Evolutionary conservation across 1,140 invertebrate genomes (phyloP).

Genomic region (Acromyrmex echinatior): DNA sequence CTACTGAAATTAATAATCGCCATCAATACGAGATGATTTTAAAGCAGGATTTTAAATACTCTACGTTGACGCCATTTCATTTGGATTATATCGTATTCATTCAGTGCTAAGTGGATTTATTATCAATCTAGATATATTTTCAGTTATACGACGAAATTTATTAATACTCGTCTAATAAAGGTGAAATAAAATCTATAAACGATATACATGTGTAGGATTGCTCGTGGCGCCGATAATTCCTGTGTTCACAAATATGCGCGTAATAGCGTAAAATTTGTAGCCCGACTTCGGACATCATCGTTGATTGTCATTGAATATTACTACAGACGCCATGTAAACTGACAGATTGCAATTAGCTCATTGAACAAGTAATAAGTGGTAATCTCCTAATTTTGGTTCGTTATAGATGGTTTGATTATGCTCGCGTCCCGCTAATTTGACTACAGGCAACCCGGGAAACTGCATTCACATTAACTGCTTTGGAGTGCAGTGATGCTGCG

Average conservation of each 20-base stretch:
- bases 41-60: constrained; percentile 25
- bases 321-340: constrained; percentile 30
- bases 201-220: not conserved
- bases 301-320: constrained; percentile 56
- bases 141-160: constrained; percentile 30
- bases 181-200: constrained; percentile 27
- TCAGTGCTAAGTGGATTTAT: constrained; percentile 37
- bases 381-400: constrained; percentile 68
- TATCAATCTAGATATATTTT: constrained; percentile 44
- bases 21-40: constrained; percentile 11
- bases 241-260: not conserved
- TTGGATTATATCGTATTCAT: constrained; percentile 49
- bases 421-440: constrained; percentile 67
- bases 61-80: constrained; percentile 20
- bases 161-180: constrained; percentile 48
- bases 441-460: constrained; percentile 57
- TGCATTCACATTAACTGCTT: constrained; percentile 65
- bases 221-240: constrained; percentile 25
- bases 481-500: constrained; percentile 52
- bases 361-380: constrained; percentile 66
- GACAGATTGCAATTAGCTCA: constrained; percentile 53
- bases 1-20: constrained; percentile 18
- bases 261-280: constrained; percentile 42
- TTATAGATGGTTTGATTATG: constrained; percentile 39
- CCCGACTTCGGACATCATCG: constrained; percentile 35